Evolutionary conservation across 2,113 vertebrate species (phyloP).

Genomic region (Eidolon helvum): DNA sequence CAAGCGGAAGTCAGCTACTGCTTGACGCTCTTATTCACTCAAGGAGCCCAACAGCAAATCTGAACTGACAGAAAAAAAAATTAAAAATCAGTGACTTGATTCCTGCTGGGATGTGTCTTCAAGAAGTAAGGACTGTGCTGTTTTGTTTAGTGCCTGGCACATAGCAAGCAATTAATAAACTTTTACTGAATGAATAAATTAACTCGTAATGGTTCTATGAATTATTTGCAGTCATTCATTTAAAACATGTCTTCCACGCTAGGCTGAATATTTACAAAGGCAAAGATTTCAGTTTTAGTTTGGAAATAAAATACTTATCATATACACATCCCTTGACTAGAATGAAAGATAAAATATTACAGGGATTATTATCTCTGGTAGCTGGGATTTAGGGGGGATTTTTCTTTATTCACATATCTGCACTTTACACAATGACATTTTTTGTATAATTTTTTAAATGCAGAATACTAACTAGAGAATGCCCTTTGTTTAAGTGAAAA

Average conservation of each 20-base stretch:
- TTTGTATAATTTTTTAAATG: background rate
- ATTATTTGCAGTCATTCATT: background rate
- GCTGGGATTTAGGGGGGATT: background rate
- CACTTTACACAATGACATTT: background rate
- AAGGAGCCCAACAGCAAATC: background rate
- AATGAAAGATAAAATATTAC: background rate
- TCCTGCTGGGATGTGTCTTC: too few relatives aligned
- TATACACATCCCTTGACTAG: background rate
- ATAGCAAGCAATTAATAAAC: background rate
- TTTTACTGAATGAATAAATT: background rate
- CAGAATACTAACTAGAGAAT: background rate
- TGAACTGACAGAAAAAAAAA: background rate
- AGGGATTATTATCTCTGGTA: background rate
- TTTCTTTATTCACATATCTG: background rate
- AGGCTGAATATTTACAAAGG: background rate
- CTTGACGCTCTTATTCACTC: too few relatives aligned
- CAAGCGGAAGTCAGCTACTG: too few relatives aligned
- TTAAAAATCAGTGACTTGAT: background rate
- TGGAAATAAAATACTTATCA: background rate
- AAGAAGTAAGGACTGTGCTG: background rate
- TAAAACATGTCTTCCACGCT: background rate
- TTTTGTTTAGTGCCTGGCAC: background rate
- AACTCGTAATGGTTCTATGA: background rate
- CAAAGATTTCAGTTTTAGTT: background rate
- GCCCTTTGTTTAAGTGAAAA: background rate